Evolutionary conservation across 2,113 vertebrate species (phyloP), one percentile per base, ranked within the genome.

Genomic region (Forbesichthys papilliferus): DNA sequence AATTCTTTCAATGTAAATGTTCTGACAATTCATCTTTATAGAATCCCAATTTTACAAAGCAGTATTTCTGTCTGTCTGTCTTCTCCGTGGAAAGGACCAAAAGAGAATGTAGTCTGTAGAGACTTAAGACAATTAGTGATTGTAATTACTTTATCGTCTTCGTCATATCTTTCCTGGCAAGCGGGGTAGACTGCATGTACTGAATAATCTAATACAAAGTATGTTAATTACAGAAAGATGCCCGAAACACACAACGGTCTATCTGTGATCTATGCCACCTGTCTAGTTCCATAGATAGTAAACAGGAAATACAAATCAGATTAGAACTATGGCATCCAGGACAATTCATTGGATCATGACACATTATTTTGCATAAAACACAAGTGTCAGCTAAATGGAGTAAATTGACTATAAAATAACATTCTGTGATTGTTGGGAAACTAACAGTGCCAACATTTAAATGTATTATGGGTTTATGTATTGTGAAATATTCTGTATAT

Each of bases 231-330:
- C 14, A 0, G 12, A 16, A 34, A 9, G 64, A 53, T 73, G 61
- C 76, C 46, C 69, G 33, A 72, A 2, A 59, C 60, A 4, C 27
- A 60, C 11, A 47, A 61, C 61, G 54, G 51, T 52, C 62, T 68
- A n/a, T 70, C 47, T 67, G 34, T 48, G 18, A 6, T 71, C 48
- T 68, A 34, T 49, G 14, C 16, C 54, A 18, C 54, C 54, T 48
- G 16, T 33, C 11, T 11, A 66, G 6, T 56, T 61, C 20, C 5
- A 59, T 3, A 34, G 56, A 58, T 1, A 59, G 65, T 73, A 4
- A 11, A 69, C 64, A 13, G 27, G 16, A 68, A 5, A 63, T 36
- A 60, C 64, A 55, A 42, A 42, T 4, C 1, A 42, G 36, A 42
- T 42, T 42, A 42, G 36, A 42, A 6, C 36, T 42, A 42, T 0